These are phyloP conservation scores for Agrochola lychnidis DNA, from an alignment of 2,888 invertebrate species.

Conservation along the genomic window DNA sequence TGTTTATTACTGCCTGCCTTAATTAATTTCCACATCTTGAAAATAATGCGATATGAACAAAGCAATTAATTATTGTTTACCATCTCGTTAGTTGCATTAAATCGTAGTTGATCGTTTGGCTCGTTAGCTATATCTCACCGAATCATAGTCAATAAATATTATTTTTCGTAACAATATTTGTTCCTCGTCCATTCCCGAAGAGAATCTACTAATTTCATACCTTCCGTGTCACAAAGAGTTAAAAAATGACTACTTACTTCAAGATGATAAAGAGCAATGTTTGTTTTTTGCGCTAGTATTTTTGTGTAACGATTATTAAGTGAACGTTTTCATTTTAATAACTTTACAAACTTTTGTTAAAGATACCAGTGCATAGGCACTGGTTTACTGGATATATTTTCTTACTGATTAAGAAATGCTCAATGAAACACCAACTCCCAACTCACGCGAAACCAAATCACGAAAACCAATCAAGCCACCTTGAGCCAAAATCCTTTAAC, in stretches of 20 bases:
- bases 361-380: not conserved
- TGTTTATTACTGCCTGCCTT: constrained; percentile 37
- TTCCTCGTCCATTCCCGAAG: not conserved
- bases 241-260: not conserved
- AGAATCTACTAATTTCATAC: not conserved
- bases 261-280: not conserved
- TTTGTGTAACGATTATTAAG: not conserved
- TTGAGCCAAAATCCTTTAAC: constrained; percentile 31
- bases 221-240: not conserved
- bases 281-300: not conserved
- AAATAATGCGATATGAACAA: constrained; percentile 60
- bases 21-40: constrained; percentile 62
- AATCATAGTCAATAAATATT: constrained; percentile 61
- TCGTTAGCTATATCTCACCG: constrained; percentile 67
- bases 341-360: not conserved
- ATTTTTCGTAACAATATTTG: constrained; percentile 74
- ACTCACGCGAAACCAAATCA: not conserved
- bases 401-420: not conserved
- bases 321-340: not conserved
- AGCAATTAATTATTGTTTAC: constrained; percentile 57
- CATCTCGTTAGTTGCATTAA: constrained; percentile 60
- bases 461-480: constrained; percentile 6
- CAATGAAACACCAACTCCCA: not conserved
- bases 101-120: constrained; percentile 64
- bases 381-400: not conserved